These are phyloP conservation scores for Tympanuchus pallidicinctus DNA, from an alignment of 2,113 vertebrate species.

Conservation along the genomic window DNA sequence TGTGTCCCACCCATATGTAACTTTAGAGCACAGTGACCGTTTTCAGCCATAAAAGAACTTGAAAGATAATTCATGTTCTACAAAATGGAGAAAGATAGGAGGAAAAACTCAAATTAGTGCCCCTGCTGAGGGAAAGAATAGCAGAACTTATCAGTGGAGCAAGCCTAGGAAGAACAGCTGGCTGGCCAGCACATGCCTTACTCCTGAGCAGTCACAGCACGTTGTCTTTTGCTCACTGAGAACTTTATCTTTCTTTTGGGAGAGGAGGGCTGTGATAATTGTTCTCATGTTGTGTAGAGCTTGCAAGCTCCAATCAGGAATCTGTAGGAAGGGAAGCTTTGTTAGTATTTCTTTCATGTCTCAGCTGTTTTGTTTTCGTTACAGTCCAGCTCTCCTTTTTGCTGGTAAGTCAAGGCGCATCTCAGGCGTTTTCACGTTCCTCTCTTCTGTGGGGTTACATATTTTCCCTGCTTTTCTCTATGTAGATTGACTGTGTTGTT, in stretches of 20 bases:
- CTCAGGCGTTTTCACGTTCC: not conserved
- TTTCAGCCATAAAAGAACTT: not conserved
- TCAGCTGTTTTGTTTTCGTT: not conserved
- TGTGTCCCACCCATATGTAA: not conserved
- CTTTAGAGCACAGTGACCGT: not conserved
- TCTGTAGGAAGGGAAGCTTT: not conserved
- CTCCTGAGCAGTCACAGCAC: slow-evolving; percentile 8
- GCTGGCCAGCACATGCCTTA: not conserved
- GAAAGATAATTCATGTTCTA: not conserved
- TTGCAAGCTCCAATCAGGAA: not conserved
- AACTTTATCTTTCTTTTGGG: slow-evolving; percentile 6
- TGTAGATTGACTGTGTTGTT: not conserved
- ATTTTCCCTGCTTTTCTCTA: not conserved
- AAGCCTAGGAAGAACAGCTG: not conserved
- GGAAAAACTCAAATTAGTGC: not conserved
- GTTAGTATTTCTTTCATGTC: not conserved
- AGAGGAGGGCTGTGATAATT: not conserved
- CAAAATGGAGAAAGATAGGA: not conserved
- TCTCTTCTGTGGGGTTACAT: not conserved
- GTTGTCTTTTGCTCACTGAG: not conserved
- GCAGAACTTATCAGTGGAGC: slow-evolving; percentile 3
- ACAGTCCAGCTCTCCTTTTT: not conserved
- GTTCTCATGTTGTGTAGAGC: not conserved
- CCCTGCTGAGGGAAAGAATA: slow-evolving; percentile 29
- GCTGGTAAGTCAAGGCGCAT: not conserved